Base-by-base conservation (phyloP, 37 sponge, comb jelly and placozoan genomes). In the Beroe forskalii region DNA sequence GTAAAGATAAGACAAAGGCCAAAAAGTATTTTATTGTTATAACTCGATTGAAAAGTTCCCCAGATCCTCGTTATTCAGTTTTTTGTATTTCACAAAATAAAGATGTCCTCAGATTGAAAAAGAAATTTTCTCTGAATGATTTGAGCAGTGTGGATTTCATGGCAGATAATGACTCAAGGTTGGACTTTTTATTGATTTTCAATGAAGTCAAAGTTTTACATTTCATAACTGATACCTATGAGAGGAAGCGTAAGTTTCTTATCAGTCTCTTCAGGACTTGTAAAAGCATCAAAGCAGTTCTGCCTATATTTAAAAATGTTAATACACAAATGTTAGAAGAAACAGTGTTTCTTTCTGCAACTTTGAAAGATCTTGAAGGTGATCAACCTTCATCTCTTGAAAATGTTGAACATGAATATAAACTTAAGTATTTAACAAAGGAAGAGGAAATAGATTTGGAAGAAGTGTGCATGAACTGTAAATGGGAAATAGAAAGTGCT, bases 201-300 rank as follows among this genome's bases (percentile, higher is more conserved):
- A 80, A 80, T 80, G 86, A 80, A 41, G 55, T 42, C 86, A 80
- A 80, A 43, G n/a, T n/a, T n/a, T 37, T 80, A 23, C 86, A 80
- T 17, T 80, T 38, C 42, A 48, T n/a, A 6, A 22, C 30, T 80
- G 55, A 44, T 27, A 42, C 25, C 40, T 80, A 37, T 32, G 55
- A 80, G 17, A 80, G 35, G 31, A 80, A 80, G 55, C 40, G 35
- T 42, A 44, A 41, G 30, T 80, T 80, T 25, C 86, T 80, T 25
- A 44, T 80, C n/a, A 44, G 22, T 23, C 86, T 80, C 1, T 80
- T 33, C 55, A 80, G 42, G 28, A 17, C 35, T 27, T 80, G 86
- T 42, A 80, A 80, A 30, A 69, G 32, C 39, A 32, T 48, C 1
- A 43, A 43, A 80, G 86, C 40, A 6, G 25, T 48, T 27, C n/a